Base-by-base conservation (phyloP, 2,113 vertebrate genomes). In the Sturnus vulgaris region DNA sequence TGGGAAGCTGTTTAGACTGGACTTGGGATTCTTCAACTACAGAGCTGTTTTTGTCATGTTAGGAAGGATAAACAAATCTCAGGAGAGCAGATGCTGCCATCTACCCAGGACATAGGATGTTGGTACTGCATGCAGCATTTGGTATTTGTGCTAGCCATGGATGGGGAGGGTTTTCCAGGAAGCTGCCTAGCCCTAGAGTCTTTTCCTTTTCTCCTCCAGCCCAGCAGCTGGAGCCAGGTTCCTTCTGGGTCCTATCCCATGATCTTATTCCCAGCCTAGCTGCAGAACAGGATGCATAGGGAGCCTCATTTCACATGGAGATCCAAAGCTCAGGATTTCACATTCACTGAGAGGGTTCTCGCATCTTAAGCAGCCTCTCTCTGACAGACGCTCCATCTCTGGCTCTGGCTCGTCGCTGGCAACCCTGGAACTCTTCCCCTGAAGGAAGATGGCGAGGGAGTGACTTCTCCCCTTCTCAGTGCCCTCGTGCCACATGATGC, bases 11-110 rank as follows among this genome's bases (percentile, higher is more conserved):
- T 93, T 95, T 82, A 95, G 71, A 82, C 85, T 57, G 59, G 33
- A 24, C 40, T 88, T 70, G 37, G 65, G 47, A 69, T 88, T 75
- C 53, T 59, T 84, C 69, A 93, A 79, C 88, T 84, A 86, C 1
- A 3, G n/a, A 24, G 31, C 61, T 76, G 39, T 1, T 85, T 95
- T 92, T 90, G 66, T 92, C 50, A 77, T 68, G 40, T 82, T 95
- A 72, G 77, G 65, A 20, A 90, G 53, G 60, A 90, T 92, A 96
- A 96, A 93, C 82, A 96, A 92, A 81, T 24, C 40, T 76, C 22
- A 49, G n/a, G 30, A 86, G 71, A 88, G 25, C 1, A 3, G 46
- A 52, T 21, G 25, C 35, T 66, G 84, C 66, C 70, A 47, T 56
- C 19, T 11, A 1, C 13, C 15, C 2, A 6, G 11, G 57, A 76